phyloP scores from a whole-genome alignment of 2,888 invertebrate genomes.

The Tetropium fuscum region DNA sequence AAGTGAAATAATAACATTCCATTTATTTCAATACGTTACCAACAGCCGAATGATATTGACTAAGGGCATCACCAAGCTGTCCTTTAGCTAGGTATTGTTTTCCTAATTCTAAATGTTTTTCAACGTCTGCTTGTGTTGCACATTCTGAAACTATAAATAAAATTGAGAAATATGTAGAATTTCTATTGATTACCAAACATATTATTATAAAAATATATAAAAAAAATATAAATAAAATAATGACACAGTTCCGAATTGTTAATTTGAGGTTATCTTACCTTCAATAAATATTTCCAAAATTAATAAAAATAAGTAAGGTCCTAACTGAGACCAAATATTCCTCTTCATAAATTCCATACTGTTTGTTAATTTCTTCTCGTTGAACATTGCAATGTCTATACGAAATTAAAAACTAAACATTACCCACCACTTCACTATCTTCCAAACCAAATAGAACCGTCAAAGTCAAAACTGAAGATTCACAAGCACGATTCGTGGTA shows the following conservation, averaged over 20 bases:
- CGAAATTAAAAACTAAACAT: slow-evolving; percentile 17
- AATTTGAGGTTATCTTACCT: slow-evolving; percentile 67
- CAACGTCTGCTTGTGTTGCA: slow-evolving; percentile 82
- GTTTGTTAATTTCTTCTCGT: slow-evolving; percentile 66
- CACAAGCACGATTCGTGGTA: slow-evolving; percentile 64
- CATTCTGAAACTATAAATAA: slow-evolving; percentile 74
- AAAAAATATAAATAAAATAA: background rate
- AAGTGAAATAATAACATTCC: no score
- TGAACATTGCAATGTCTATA: slow-evolving; percentile 40
- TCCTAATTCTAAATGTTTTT: slow-evolving; percentile 94
- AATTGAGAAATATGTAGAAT: slow-evolving; percentile 19
- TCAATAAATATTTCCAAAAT: slow-evolving; percentile 77
- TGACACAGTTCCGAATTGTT: background rate
- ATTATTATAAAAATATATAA: background rate
- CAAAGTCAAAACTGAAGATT: slow-evolving; percentile 41
- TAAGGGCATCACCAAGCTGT: slow-evolving; percentile 94
- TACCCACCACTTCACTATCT: no score
- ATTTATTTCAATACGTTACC: no score
- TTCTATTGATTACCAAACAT: no score
- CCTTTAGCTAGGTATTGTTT: slow-evolving; percentile 92
- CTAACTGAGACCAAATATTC: slow-evolving; percentile 71
- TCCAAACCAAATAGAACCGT: slow-evolving; percentile 36
- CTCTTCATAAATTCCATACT: slow-evolving; percentile 68
- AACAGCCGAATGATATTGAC: slow-evolving; percentile 98
- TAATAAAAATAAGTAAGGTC: slow-evolving; percentile 76